A percentile compares a stretch with the other conserved stretches of the same genome.
phyloP scores from a whole-genome alignment of 2,888 invertebrate species.

The Tiphia femorata region DNA sequence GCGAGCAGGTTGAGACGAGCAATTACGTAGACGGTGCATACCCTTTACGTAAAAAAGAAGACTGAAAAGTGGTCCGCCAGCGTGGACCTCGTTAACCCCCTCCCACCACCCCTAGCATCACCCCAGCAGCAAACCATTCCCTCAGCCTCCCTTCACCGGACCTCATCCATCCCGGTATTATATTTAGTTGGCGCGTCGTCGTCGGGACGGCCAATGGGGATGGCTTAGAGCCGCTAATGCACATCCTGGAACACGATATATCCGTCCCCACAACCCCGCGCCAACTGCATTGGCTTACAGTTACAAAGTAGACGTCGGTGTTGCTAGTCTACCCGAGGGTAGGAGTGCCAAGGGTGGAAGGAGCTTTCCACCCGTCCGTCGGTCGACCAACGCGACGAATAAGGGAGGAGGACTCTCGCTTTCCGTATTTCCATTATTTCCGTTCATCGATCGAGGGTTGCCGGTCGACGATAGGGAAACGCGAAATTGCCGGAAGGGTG shows the following conservation, averaged over 20 bases:
- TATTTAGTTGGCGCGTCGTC: constrained; percentile 14
- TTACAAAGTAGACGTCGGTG: constrained; percentile 31
- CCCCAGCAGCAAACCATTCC: no score
- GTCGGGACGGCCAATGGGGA: constrained; percentile 8
- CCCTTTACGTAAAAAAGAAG: background rate
- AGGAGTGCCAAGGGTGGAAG: no score
- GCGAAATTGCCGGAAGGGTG: no score
- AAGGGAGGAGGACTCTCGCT: no score
- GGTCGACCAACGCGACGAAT: no score
- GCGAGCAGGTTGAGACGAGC: constrained; percentile 1
- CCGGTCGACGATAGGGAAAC: no score
- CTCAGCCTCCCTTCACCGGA: background rate
- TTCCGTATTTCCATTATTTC: no score
- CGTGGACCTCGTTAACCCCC: constrained; percentile 19
- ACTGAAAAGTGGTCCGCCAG: constrained; percentile 16
- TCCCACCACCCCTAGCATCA: constrained; percentile 3
- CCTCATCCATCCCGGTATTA: constrained; percentile 20
- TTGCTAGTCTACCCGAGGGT: no score
- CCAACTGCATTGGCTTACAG: constrained; percentile 27
- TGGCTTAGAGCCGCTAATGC: constrained; percentile 27
- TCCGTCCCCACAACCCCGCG: constrained; percentile 16
- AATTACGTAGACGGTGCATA: background rate
- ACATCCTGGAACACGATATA: constrained; percentile 39
- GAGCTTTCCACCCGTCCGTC: no score
- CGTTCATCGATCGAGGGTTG: no score